Conservation (phyloP, 2,888 invertebrate species). For the Hyposoter didymator region DNA sequence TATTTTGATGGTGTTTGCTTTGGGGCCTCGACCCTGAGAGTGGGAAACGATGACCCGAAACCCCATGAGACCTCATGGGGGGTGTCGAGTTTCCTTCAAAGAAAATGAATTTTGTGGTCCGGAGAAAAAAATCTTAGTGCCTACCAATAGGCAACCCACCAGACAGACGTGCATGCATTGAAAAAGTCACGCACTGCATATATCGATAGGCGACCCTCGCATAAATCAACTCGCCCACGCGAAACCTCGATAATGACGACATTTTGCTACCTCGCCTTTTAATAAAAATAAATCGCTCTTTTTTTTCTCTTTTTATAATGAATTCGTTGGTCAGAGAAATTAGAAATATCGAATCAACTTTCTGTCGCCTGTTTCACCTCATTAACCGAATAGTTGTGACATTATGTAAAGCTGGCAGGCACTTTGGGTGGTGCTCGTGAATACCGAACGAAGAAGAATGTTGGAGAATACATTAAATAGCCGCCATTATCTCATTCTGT, state of each 20-base stretch:
- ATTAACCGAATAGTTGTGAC: not conserved
- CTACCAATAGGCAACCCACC: not conserved
- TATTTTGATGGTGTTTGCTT: too few relatives aligned
- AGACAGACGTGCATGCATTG: not conserved
- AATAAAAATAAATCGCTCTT: not conserved
- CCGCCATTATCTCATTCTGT: not conserved
- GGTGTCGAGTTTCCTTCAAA: not conserved
- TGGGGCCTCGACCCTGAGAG: too few relatives aligned
- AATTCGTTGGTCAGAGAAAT: not conserved
- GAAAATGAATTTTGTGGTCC: not conserved
- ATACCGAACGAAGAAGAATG: not conserved
- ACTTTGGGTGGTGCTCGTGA: slow-evolving; percentile 8
- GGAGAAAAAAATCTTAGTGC: not conserved
- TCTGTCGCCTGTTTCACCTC: not conserved
- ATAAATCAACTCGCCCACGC: slow-evolving; percentile 1
- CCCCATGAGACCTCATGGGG: too few relatives aligned
- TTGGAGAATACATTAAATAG: slow-evolving; percentile 3
- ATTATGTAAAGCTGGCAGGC: slow-evolving; percentile 8
- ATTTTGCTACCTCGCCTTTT: not conserved
- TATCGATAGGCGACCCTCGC: not conserved
- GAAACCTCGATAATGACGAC: not conserved
- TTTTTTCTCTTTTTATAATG: not conserved
- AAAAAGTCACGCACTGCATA: not conserved
- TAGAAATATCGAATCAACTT: not conserved
- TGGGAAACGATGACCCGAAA: too few relatives aligned